Base-by-base conservation (phyloP, 64 coral and sea anemone species). In the Stichodactyla mertensii region DNA sequence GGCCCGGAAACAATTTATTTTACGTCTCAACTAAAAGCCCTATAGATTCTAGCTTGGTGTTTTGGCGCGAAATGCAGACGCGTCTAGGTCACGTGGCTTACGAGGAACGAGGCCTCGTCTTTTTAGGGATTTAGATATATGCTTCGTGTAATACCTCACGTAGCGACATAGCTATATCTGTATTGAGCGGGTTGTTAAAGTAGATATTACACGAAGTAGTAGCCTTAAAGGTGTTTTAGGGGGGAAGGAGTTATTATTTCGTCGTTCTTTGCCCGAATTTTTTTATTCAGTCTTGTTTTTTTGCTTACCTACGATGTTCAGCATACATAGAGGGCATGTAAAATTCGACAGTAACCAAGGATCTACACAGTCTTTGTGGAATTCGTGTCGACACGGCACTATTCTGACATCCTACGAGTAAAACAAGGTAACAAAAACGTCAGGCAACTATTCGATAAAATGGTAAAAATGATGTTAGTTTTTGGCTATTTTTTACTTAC, bases 291-390 rank as follows among this genome's bases (percentile, higher is more conserved):
- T 22, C 2, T 59, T 16, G 23, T 23, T 10, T 58, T 16, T 86
- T 74, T 16, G 59, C 92, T 98, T 85, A 98, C 95, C 95, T 80
- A 98, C 95, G 54, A 98, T 94, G 61, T 98, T 98, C 0, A 98
- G 85, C 95, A 98, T 98, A 74, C 95, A 98, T 54, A 98, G 83
- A 58, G 95, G 95, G 20, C 95, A 98, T 74, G 95, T 98, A 78
- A 93, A 98, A 83, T 98, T 98, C 28, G 95, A 94, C 64, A 98
- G 83, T 27, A 98, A 85, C 95, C 95, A 98, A n/a, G 95, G 95
- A 87, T 98, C 95, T 4, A 98, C 89, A 22, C 95, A 98, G 61
- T 92, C 92, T 83, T 94, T 91, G 79, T 98, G 95, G 52, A 98
- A 98, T 84, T 98, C 95, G 26, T 98, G 95, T 57, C 87, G 87